phyloP scores from a whole-genome alignment of 2,113 vertebrate genomes.

The Glaucomys volans region DNA sequence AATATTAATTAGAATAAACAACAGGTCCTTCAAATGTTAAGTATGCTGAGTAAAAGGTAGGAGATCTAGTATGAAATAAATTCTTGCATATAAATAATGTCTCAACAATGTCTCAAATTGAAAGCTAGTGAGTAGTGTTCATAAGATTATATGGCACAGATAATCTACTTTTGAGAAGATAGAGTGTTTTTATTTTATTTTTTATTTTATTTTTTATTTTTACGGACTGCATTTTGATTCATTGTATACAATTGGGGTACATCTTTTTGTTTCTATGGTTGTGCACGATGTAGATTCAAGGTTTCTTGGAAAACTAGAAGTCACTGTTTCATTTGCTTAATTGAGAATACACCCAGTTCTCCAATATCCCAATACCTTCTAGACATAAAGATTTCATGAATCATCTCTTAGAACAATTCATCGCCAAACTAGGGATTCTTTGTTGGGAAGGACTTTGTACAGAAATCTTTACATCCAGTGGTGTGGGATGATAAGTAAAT shows the following conservation, averaged over 20 bases:
- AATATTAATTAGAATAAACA: slow-evolving; percentile 16
- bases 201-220: too few relatives aligned
- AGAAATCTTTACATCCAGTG: background rate
- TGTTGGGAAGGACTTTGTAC: background rate
- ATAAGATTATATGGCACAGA: background rate
- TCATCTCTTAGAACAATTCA: background rate
- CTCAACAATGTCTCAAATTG: background rate
- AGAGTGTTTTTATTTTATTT: background rate
- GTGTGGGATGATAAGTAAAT: background rate
- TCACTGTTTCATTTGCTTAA: background rate
- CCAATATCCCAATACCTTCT: background rate
- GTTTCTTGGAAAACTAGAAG: background rate
- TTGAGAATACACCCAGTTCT: background rate
- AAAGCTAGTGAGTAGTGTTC: background rate
- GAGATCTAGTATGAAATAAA: background rate
- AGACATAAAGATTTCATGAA: background rate
- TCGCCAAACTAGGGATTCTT: background rate
- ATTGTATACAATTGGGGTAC: too few relatives aligned
- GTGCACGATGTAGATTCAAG: too few relatives aligned
- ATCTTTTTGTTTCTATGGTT: too few relatives aligned
- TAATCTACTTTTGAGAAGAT: background rate
- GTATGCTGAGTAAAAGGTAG: background rate
- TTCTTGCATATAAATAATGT: background rate
- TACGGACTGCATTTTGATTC: too few relatives aligned
- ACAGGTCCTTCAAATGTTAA: background rate